A percentile compares a stretch with the other conserved stretches of the same genome.
These are phyloP conservation scores for Ambastaia sidthimunki DNA, from an alignment of 2,797 vertebrate genomes.

Conservation along the genomic window DNA sequence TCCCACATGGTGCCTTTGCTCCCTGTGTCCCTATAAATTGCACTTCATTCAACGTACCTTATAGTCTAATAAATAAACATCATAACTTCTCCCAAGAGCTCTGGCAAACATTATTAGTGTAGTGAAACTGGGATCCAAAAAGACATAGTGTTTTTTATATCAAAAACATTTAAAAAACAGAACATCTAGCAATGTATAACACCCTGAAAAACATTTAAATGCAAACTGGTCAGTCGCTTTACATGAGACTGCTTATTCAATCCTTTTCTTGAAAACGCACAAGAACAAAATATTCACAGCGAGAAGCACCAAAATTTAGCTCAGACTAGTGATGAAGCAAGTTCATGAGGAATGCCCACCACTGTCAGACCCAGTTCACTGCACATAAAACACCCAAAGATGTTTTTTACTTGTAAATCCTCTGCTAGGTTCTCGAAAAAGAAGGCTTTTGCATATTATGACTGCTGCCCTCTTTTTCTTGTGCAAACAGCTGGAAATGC, in stretches of 20 bases:
- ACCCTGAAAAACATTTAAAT: slow-evolving; percentile 74
- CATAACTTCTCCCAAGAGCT: slow-evolving; percentile 69
- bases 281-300: slow-evolving; percentile 71
- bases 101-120: slow-evolving; percentile 68
- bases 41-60: slow-evolving; percentile 82
- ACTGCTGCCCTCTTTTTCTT: slow-evolving; percentile 18
- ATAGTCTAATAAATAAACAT: slow-evolving; percentile 81
- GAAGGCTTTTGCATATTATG: slow-evolving; percentile 16
- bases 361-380: slow-evolving; percentile 39
- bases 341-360: slow-evolving; percentile 49
- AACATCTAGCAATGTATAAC: slow-evolving; percentile 61
- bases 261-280: slow-evolving; percentile 62
- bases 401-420: slow-evolving; percentile 24
- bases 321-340: slow-evolving; percentile 38
- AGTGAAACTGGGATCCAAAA: slow-evolving; percentile 69
- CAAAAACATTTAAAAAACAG: slow-evolving; percentile 67
- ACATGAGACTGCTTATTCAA: slow-evolving; percentile 66
- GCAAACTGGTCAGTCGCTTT: slow-evolving; percentile 65
- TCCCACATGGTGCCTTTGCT: slow-evolving; percentile 64
- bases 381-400: slow-evolving; percentile 27
- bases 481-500: slow-evolving; percentile 20
- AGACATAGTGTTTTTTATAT: slow-evolving; percentile 66
- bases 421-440: slow-evolving; percentile 7
- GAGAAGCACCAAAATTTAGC: slow-evolving; percentile 61
- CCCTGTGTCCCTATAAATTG: slow-evolving; percentile 67